Percentiles rank a stretch among this genome's conserved stretches.
These are phyloP conservation scores for Percopsis transmontana DNA, from an alignment of 2,113 vertebrate species.

Conservation along the genomic window DNA sequence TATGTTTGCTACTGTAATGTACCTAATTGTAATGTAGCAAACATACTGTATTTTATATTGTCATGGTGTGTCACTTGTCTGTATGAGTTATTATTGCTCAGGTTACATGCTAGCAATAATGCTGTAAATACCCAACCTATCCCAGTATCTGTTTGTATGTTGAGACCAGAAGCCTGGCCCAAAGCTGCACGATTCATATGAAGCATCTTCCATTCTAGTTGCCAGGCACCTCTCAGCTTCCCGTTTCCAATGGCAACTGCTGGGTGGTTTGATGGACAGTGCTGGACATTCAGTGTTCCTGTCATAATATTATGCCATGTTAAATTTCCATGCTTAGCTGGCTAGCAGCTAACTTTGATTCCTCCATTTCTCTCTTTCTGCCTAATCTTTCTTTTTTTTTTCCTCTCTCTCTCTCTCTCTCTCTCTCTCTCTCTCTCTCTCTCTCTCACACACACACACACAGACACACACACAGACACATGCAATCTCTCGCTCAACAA, in stretches of 20 bases:
- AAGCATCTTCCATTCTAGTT: conserved; percentile 69
- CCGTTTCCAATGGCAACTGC: conserved; percentile 77
- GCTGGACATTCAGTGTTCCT: conserved; percentile 63
- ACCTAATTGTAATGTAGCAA: not conserved
- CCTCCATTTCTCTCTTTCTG: conserved; percentile 18
- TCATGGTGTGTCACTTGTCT: conserved; percentile 16
- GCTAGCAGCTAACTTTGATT: conserved; percentile 65
- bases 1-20: too few relatives aligned
- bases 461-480: not conserved
- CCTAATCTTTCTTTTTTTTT: conserved; percentile 12
- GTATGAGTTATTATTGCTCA: not conserved
- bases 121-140: conserved; percentile 24
- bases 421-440: not conserved
- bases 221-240: conserved; percentile 78
- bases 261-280: conserved; percentile 72
- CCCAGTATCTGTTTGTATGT: conserved; percentile 29
- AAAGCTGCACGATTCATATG: conserved; percentile 61
- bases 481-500: too few relatives aligned
- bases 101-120: conserved; percentile 26
- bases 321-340: conserved; percentile 46
- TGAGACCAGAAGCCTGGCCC: conserved; percentile 52
- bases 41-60: not conserved
- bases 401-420: not conserved
- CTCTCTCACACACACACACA: not conserved
- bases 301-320: conserved; percentile 64